Percentiles rank a stretch among this genome's conserved stretches.
These are phyloP conservation scores for Abrostola triplasia DNA, from an alignment of 2,888 invertebrate species.

Conservation along the genomic window DNA sequence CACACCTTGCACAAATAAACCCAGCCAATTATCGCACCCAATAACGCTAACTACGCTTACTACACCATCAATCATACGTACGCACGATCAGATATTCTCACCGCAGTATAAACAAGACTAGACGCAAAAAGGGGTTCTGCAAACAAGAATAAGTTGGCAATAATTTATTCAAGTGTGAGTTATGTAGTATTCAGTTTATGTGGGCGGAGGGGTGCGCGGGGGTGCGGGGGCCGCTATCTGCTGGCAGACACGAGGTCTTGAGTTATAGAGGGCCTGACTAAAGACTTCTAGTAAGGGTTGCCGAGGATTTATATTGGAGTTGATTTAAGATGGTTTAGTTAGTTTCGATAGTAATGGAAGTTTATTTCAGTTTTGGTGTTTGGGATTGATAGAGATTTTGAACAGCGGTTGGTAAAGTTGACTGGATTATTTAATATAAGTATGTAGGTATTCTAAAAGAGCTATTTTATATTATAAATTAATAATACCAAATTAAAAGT, in stretches of 20 bases:
- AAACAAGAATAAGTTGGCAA: constrained; percentile 79
- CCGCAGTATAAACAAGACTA: constrained; percentile 66
- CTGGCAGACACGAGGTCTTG: constrained; percentile 57
- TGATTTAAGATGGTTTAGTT: constrained; percentile 33
- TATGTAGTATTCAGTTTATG: constrained; percentile 83
- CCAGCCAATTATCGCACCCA: constrained; percentile 40
- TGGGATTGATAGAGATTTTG: background rate
- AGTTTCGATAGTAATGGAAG: constrained; percentile 39
- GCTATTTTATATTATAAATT: no score
- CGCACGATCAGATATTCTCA: constrained; percentile 55
- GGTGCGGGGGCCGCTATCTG: constrained; percentile 67
- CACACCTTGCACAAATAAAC: constrained; percentile 25
- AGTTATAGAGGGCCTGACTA: constrained; percentile 56
- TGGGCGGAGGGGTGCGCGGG: constrained; percentile 63
- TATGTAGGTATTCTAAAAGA: no score
- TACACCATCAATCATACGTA: constrained; percentile 48
- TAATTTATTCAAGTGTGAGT: constrained; percentile 84
- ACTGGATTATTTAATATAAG: no score
- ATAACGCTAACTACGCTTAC: constrained; percentile 43
- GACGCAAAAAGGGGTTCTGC: constrained; percentile 71
- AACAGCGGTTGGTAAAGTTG: background rate
- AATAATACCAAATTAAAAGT: no score
- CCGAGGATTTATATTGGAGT: constrained; percentile 46
- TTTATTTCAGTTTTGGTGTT: background rate
- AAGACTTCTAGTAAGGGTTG: constrained; percentile 55